These are phyloP conservation scores for Oreohelix idahoensis DNA, from an alignment of 1,140 invertebrate genomes.

Conservation along the genomic window DNA sequence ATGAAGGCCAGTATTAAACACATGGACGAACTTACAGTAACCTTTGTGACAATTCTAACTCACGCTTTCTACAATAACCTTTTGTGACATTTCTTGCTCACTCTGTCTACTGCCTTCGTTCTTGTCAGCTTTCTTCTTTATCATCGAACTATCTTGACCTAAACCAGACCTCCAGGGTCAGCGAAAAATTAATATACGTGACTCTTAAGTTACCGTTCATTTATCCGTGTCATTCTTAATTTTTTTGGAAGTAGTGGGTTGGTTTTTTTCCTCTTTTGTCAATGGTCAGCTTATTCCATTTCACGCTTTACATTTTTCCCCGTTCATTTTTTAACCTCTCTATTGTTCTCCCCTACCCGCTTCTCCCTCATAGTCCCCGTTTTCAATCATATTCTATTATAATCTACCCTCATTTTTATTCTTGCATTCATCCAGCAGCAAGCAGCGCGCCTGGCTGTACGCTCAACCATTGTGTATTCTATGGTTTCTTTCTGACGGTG, in stretches of 20 bases:
- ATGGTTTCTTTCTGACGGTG: not conserved
- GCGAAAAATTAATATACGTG: not conserved
- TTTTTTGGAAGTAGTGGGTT: not conserved
- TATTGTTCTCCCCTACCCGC: not conserved
- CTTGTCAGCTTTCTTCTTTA: not conserved
- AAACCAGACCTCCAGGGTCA: not conserved
- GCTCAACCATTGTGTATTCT: not conserved
- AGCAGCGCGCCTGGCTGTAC: not conserved
- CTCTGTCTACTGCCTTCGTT: not conserved
- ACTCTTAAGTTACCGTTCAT: not conserved
- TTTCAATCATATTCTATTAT: slow-evolving; percentile 7
- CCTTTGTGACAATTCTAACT: not conserved
- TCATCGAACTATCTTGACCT: not conserved
- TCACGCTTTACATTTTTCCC: not conserved
- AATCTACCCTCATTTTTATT: not conserved
- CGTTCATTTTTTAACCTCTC: slow-evolving; percentile 8
- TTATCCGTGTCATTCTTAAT: not conserved
- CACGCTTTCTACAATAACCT: not conserved
- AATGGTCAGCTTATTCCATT: not conserved
- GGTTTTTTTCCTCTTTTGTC: not conserved
- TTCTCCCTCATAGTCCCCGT: not conserved
- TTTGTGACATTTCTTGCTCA: not conserved
- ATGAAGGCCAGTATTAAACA: not conserved
- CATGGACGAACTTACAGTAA: not conserved
- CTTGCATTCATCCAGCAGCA: not conserved